Conservation (phyloP, 2,797 vertebrate genomes). For the Clarias pachynema region DNA sequence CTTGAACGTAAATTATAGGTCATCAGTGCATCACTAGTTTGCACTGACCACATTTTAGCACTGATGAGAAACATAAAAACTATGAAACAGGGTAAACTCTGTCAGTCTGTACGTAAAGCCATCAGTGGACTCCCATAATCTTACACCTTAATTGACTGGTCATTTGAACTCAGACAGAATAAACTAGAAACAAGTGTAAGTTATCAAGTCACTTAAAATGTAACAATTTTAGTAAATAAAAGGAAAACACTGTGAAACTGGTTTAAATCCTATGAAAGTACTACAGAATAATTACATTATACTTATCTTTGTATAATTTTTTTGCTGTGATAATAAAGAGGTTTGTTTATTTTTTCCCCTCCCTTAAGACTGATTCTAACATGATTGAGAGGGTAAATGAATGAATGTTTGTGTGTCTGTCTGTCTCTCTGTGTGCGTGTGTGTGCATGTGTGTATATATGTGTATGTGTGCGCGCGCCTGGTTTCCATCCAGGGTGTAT, state of each 20-base stretch:
- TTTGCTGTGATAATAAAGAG: not conserved
- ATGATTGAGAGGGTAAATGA: not conserved
- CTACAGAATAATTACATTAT: not conserved
- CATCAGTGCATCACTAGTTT: not conserved
- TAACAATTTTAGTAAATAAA: not conserved
- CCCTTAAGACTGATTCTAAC: not conserved
- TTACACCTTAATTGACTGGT: not conserved
- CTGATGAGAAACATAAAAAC: not conserved
- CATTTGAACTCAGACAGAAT: not conserved
- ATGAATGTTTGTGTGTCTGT: not conserved
- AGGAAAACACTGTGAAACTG: not conserved
- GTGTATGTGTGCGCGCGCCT: not conserved
- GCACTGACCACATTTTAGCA: not conserved
- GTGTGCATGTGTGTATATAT: not conserved
- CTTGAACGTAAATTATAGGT: conserved; percentile 52
- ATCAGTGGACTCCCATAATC: not conserved
- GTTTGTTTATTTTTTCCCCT: not conserved
- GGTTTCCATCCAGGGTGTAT: not conserved
- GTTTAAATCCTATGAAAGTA: not conserved
- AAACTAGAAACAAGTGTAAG: not conserved
- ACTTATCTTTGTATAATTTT: not conserved
- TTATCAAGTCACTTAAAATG: not conserved
- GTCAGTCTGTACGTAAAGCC: not conserved
- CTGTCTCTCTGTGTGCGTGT: not conserved
- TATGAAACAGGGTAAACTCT: not conserved